These are phyloP conservation scores for Poeciliopsis occidentalis DNA, from an alignment of 2,113 vertebrate genomes.

Conservation along the genomic window DNA sequence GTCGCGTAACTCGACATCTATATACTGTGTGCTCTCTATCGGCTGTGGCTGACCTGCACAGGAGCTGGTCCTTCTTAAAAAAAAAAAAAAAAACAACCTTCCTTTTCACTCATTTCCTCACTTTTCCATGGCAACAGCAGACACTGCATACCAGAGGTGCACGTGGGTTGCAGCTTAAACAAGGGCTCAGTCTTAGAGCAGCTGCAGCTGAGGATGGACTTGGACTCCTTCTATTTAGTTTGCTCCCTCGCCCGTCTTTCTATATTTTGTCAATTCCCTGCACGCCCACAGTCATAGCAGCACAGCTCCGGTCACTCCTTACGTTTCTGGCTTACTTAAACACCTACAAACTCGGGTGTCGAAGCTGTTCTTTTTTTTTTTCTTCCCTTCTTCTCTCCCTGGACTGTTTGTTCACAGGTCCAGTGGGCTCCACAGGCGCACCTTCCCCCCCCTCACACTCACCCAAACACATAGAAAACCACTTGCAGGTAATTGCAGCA, in stretches of 20 bases:
- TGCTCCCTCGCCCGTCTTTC: background rate
- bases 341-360: constrained; percentile 38
- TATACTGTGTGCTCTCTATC: constrained; percentile 36
- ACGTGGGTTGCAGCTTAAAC: constrained; percentile 78
- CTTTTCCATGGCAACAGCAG: constrained; percentile 79
- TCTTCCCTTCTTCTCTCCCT: constrained; percentile 39
- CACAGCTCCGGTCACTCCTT: constrained; percentile 2
- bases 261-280: constrained; percentile 27
- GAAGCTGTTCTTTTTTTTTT: constrained; percentile 15
- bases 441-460: constrained; percentile 66
- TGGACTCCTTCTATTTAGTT: constrained; percentile 13
- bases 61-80: constrained; percentile 55
- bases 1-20: constrained; percentile 26
- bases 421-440: constrained; percentile 81
- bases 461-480: background rate
- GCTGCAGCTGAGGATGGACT: constrained; percentile 49
- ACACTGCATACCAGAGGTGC: constrained; percentile 78
- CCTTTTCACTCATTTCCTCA: constrained; percentile 53
- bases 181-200: constrained; percentile 69
- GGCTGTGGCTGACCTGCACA: constrained; percentile 56
- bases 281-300: constrained; percentile 11
- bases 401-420: constrained; percentile 86
- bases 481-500: constrained; percentile 9
- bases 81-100: background rate
- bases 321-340: constrained; percentile 3